A percentile compares a stretch with the other conserved stretches of the same genome.
phyloP scores from a whole-genome alignment of 92 coral and sea anemone species.

The Diadumene lineata region DNA sequence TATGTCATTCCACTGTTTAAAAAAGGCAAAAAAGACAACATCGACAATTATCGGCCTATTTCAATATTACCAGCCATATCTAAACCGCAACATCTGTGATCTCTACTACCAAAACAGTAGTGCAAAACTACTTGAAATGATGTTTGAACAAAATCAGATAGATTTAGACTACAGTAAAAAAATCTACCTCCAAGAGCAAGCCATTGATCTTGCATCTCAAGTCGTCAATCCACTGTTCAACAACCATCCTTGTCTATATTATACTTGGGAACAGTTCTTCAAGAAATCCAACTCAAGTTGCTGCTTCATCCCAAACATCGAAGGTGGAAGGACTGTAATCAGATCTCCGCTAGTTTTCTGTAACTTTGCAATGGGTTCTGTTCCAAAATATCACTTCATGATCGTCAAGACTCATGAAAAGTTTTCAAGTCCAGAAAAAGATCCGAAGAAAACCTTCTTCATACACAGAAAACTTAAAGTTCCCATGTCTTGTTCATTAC shows the following conservation, averaged over 20 bases:
- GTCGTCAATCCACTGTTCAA: neutral
- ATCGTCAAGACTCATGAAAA: neutral
- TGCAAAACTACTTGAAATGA: neutral
- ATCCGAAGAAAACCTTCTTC: neutral
- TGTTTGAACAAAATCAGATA: too few species aligned
- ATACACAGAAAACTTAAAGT: too few species aligned
- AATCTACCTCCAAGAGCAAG: slow-evolving; percentile 32
- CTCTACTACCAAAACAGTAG: neutral
- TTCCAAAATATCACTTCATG: neutral
- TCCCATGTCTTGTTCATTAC: too few species aligned
- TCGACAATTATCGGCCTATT: slow-evolving; percentile 67
- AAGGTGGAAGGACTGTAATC: neutral
- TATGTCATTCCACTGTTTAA: slow-evolving; percentile 60
- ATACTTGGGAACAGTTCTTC: neutral
- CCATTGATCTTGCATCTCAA: slow-evolving; percentile 29
- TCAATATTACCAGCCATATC: slow-evolving; percentile 48
- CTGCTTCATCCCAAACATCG: neutral
- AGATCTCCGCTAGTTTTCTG: too few species aligned
- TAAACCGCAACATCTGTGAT: slow-evolving; percentile 16
- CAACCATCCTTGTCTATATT: neutral
- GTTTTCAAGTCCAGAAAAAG: neutral
- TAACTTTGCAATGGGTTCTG: neutral
- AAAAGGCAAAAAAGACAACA: slow-evolving; percentile 42
- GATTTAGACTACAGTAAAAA: neutral
- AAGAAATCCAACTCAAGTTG: neutral